phyloP scores from a whole-genome alignment of 2,797 vertebrate genomes.

The Eulemur albifrons region DNA sequence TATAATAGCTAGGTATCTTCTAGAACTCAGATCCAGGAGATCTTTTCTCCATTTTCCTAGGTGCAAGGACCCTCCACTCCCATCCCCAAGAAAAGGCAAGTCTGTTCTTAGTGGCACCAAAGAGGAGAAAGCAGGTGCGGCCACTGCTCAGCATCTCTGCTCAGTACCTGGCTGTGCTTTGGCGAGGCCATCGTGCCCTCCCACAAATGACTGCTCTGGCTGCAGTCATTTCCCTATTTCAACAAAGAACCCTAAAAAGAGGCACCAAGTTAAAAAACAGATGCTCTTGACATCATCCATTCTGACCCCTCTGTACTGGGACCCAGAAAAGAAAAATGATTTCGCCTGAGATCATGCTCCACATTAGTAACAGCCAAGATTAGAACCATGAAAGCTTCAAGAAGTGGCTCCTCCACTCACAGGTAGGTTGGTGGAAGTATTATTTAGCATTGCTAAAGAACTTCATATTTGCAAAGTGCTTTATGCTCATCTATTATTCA shows the following conservation, averaged over 20 bases:
- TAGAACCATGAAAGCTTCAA: neutral
- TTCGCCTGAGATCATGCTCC: neutral
- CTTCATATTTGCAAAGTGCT: conserved; percentile 77
- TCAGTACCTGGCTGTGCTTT: neutral
- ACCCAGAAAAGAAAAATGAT: neutral
- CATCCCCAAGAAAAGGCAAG: neutral
- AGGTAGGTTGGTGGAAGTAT: conserved; percentile 65
- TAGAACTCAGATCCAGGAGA: neutral
- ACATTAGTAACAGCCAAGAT: neutral
- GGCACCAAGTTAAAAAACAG: neutral
- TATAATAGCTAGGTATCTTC: neutral
- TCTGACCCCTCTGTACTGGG: neutral
- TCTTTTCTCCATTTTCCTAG: neutral
- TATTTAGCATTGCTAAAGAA: conserved; percentile 77
- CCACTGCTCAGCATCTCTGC: neutral
- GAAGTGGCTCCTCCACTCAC: neutral
- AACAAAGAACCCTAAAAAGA: neutral
- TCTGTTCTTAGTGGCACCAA: neutral
- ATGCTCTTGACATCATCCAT: neutral
- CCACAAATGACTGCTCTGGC: neutral
- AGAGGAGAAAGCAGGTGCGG: neutral
- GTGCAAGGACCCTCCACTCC: neutral
- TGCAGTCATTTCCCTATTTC: neutral
- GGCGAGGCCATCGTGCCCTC: neutral
- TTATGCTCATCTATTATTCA: conserved; percentile 77